Conservation (phyloP, 2,113 vertebrate species). For the Hydrochoerus hydrochaeris region DNA sequence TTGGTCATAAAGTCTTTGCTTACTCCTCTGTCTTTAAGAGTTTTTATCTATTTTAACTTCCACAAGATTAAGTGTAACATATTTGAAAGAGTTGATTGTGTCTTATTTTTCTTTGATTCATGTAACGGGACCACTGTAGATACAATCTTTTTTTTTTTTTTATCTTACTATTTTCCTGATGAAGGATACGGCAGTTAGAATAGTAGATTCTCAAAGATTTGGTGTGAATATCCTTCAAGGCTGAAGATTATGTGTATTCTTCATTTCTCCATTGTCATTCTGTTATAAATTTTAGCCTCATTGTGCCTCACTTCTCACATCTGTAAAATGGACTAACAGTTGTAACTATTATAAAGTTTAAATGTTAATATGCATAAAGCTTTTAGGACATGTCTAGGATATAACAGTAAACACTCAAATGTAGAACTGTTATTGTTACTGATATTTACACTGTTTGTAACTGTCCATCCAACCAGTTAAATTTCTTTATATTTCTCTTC, state of each 20-base stretch:
- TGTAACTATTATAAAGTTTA: conserved; percentile 4
- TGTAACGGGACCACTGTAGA: not conserved
- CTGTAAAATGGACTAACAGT: conserved; percentile 33
- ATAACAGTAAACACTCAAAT: not conserved
- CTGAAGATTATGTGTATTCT: not conserved
- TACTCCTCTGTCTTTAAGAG: not conserved
- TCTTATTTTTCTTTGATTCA: not conserved
- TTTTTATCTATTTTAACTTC: not conserved
- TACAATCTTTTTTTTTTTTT: not conserved
- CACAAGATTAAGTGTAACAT: not conserved
- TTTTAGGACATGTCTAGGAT: not conserved
- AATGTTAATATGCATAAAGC: conserved; percentile 9
- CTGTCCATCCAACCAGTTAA: conserved; percentile 30
- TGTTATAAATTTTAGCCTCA: conserved; percentile 23
- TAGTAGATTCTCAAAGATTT: not conserved
- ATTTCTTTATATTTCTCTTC: conserved; percentile 31
- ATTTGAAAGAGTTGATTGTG: conserved; percentile 9
- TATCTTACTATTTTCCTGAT: conserved; percentile 19
- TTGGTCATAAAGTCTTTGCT: not conserved
- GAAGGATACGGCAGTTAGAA: conserved; percentile 32
- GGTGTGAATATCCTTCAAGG: conserved; percentile 36
- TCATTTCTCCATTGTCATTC: not conserved
- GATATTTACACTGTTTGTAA: not conserved
- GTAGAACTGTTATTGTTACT: conserved; percentile 25
- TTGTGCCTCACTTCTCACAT: conserved; percentile 30